Percentiles rank a stretch among this genome's conserved stretches.
Conservation (phyloP, 2,113 vertebrate species). For the Chionis minor region DNA sequence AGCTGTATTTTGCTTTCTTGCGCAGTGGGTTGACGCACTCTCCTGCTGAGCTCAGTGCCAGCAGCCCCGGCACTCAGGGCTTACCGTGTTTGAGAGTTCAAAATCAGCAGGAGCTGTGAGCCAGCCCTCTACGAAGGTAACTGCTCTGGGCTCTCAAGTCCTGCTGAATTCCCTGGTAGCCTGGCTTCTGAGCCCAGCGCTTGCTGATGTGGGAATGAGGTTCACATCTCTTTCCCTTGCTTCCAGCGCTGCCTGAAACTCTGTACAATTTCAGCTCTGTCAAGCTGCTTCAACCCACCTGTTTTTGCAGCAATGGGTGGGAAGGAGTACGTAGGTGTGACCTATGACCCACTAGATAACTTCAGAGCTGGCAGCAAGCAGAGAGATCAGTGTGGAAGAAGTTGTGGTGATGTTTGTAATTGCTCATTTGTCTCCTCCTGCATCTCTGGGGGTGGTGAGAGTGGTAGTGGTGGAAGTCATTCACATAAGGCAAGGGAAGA, state of each 20-base stretch:
- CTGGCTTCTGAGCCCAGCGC: neutral
- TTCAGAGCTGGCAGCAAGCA: neutral
- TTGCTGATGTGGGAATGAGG: neutral
- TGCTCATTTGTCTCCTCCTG: neutral
- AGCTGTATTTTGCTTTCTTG: conserved; percentile 6
- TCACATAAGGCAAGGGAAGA: neutral
- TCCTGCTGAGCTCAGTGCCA: neutral
- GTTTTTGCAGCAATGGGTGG: neutral
- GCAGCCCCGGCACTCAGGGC: neutral
- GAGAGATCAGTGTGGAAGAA: neutral
- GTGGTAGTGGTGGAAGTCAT: neutral
- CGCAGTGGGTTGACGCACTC: neutral
- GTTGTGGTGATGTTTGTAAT: neutral
- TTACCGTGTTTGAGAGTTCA: neutral
- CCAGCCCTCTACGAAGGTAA: neutral
- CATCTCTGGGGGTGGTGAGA: neutral
- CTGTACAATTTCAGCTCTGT: neutral
- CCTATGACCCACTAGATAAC: neutral
- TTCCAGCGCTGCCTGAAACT: neutral
- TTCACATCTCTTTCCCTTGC: neutral
- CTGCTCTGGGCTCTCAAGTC: neutral
- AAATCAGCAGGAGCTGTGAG: neutral
- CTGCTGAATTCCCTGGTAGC: neutral
- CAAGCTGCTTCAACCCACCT: neutral
- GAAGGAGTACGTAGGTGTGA: neutral